Evolutionary conservation across 2,113 vertebrate genomes (phyloP).

Genomic region (Thermophis baileyi): DNA sequence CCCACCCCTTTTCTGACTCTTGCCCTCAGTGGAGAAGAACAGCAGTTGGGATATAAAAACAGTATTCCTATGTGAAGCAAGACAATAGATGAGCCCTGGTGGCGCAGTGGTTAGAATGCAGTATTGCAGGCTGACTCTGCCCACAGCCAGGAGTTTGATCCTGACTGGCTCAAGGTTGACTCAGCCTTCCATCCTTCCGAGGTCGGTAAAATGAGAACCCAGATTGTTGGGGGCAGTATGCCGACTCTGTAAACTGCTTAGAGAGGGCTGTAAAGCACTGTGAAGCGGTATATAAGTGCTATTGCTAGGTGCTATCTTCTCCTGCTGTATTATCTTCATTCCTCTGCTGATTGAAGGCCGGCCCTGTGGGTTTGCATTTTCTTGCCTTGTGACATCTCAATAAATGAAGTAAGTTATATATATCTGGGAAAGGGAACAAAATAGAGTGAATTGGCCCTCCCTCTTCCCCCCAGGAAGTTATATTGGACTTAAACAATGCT

Average conservation of each 20-base stretch:
- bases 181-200: too few species aligned
- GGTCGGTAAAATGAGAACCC: too few species aligned
- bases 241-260: too few species aligned
- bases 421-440: background rate
- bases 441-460: background rate
- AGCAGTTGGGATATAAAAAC: constrained; percentile 3
- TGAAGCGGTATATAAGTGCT: too few species aligned
- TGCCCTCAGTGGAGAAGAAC: background rate
- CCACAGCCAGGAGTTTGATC: too few species aligned
- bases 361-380: constrained; percentile 9
- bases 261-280: too few species aligned
- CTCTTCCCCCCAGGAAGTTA: background rate
- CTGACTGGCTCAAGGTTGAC: too few species aligned
- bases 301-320: background rate
- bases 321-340: constrained; percentile 12
- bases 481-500: background rate
- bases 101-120: background rate
- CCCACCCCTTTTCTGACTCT: background rate
- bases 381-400: background rate
- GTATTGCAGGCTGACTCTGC: background rate
- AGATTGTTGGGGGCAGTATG: too few species aligned
- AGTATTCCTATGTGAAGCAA: background rate
- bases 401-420: constrained; percentile 3
- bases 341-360: background rate
- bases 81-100: background rate